Evolutionary conservation across 2,888 invertebrate genomes (phyloP).

Genomic region (Adineta ricciae): DNA sequence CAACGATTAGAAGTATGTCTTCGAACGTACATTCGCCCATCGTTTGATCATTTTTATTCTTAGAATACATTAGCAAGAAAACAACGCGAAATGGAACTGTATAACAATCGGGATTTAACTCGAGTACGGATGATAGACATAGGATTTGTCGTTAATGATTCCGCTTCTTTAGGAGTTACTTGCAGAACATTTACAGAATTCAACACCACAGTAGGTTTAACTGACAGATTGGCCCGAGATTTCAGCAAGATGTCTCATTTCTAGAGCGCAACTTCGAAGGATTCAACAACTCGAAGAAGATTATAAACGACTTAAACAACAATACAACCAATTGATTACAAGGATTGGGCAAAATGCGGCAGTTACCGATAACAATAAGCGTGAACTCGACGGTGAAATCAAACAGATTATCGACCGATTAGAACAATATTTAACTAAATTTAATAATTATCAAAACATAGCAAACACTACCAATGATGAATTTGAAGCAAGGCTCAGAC

Average conservation of each 20-base stretch:
- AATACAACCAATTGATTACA: not conserved
- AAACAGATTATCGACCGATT: not conserved
- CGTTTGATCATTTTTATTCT: not conserved
- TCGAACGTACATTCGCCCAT: not conserved
- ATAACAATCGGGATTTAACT: not conserved
- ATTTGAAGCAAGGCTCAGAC: too few species aligned
- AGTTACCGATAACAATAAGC: not conserved
- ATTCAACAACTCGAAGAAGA: not conserved
- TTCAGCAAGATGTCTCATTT: not conserved
- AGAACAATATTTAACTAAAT: not conserved
- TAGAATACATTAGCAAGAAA: not conserved
- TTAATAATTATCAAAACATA: not conserved
- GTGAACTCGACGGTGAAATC: not conserved
- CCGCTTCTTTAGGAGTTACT: not conserved
- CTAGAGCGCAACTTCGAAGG: not conserved
- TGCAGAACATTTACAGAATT: not conserved
- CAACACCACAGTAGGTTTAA: not conserved
- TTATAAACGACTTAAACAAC: not conserved
- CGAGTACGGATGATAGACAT: not conserved
- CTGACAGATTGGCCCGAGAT: not conserved
- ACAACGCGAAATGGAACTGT: not conserved
- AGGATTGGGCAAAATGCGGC: not conserved
- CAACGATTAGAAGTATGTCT: not conserved
- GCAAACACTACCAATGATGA: not conserved
- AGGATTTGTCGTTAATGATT: too few species aligned